Percentiles rank a stretch among this genome's conserved stretches.
phyloP scores from a whole-genome alignment of 2,888 invertebrate genomes.

The Lepidocyrtinus sp. region DNA sequence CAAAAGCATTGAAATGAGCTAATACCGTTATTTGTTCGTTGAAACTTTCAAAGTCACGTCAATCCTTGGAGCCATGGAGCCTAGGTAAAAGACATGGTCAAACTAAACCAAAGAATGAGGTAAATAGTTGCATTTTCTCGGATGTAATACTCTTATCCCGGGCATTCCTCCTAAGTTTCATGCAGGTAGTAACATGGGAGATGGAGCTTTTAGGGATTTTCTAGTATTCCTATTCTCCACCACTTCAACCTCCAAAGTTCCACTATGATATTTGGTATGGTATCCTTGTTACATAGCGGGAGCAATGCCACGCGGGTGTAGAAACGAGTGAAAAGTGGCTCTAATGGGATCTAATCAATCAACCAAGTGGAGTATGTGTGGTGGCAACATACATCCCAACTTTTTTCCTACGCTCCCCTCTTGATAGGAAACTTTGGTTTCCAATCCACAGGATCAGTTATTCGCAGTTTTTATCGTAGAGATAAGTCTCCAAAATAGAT shows the following conservation, averaged over 20 bases:
- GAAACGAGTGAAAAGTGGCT: constrained; percentile 11
- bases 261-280: no score
- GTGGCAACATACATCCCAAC: not conserved
- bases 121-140: not conserved
- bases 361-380: constrained; percentile 30
- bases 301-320: constrained; percentile 1
- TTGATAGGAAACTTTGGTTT: not conserved
- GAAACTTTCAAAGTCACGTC: constrained; percentile 13
- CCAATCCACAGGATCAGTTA: constrained; percentile 6
- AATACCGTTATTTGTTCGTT: constrained; percentile 9
- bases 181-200: no score
- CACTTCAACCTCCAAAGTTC: no score
- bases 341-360: constrained; percentile 60
- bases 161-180: no score
- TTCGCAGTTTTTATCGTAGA: not conserved
- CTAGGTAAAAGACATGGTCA: not conserved
- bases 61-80: not conserved
- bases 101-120: not conserved
- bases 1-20: constrained; percentile 7
- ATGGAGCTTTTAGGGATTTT: no score
- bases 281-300: no score
- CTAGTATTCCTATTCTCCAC: no score
- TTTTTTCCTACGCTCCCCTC: no score
- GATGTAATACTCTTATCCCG: not conserved
- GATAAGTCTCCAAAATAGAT: not conserved